Evolutionary conservation across 2,797 vertebrate genomes (phyloP).

Genomic region (Nothura maculosa): DNA sequence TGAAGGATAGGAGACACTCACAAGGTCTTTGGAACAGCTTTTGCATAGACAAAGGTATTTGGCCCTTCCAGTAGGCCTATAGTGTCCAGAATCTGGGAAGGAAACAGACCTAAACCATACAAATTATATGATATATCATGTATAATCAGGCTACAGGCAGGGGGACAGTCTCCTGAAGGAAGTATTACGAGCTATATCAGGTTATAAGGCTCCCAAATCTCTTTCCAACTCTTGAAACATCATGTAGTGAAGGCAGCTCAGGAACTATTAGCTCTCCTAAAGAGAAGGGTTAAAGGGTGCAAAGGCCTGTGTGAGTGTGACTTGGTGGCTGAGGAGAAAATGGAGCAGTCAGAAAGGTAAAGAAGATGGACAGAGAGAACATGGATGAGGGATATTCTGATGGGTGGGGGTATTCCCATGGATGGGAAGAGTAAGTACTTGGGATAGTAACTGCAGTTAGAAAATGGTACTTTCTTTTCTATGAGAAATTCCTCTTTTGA

Average conservation of each 20-base stretch:
- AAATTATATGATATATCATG: background rate
- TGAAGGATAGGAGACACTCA: slow-evolving; percentile 36
- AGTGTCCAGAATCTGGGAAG: fast-evolving
- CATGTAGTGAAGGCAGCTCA: fast-evolving
- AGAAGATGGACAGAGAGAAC: background rate
- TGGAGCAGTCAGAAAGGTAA: background rate
- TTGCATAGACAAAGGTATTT: background rate
- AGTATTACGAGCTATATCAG: background rate
- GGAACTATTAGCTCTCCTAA: background rate
- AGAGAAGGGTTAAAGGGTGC: background rate
- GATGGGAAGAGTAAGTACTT: background rate
- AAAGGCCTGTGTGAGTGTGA: background rate
- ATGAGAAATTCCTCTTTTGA: background rate
- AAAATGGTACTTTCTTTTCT: background rate
- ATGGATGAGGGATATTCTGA: background rate
- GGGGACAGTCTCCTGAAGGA: background rate
- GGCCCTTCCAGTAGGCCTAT: background rate
- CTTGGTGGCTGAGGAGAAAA: slow-evolving; percentile 5
- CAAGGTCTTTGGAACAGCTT: slow-evolving; percentile 29
- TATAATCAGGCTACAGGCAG: background rate
- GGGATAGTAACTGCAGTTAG: background rate
- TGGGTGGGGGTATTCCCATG: background rate
- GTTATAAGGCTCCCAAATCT: background rate
- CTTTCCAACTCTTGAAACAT: background rate
- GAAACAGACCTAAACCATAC: fast-evolving